Base-by-base conservation (phyloP, 1,140 invertebrate species). In the Pseudomyrmex cubaensis region DNA sequence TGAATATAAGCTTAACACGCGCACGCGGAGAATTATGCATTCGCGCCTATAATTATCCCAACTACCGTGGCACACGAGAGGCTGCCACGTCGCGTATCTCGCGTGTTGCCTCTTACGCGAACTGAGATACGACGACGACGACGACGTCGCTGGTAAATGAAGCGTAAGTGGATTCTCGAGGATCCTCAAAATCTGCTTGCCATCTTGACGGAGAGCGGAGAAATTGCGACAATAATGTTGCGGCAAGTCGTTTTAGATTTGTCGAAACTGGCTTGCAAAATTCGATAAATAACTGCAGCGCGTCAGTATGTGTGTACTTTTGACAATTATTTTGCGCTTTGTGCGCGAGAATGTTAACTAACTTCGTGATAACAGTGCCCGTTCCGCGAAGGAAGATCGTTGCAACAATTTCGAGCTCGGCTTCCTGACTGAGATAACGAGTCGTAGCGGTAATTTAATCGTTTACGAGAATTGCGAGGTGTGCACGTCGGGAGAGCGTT, bases 21-120 rank as follows among this genome's bases (percentile, higher is more conserved):
- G 76, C 50, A 59, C 64, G 59, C 70, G 50, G 75, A 50, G 61
- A 90, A 90, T 90, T 85, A 90, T 85, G 67, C 82, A 75, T 72
- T 22, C 63, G 66, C 35, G 62, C 25, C 77, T 90, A 89, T 90
- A 87, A 90, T 89, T 89, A 90, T 84, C 75, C 57, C 20, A 57
- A 63, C 82, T 70, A 20, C 35, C 85, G 35, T 35, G 46, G 56
- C 56, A 59, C 56, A 59, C 70, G 48, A 78, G 52, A 78, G 52
- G 64, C 15, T 22, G 35, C 2, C 13, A 46, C 20, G 54, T 69
- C 17, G 13, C 66, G 5, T 69, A 22, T 57, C 63, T 25, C 35
- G 13, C 17, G 8, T 22, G 3, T 12, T 77, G 46, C 50, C 35
- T 20, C 20, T 78, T 70, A 22, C 57, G 17, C 20, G 3, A 44